These are phyloP conservation scores for Stenoptilia bipunctidactyla DNA, from an alignment of 2,888 invertebrate genomes.

Conservation along the genomic window DNA sequence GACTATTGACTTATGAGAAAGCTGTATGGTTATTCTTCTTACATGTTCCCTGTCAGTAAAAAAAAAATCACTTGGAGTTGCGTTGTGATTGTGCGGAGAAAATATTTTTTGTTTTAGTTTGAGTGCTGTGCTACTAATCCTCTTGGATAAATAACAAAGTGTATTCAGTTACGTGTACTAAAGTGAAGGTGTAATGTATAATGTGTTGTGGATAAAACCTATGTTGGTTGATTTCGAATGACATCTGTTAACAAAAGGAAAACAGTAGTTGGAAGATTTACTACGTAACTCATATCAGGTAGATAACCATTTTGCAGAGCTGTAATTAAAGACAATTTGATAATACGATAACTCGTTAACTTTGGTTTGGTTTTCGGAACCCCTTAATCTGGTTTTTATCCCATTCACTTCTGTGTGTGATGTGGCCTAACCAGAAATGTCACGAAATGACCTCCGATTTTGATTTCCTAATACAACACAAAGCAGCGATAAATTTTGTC, in stretches of 20 bases:
- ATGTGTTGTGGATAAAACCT: constrained; percentile 33
- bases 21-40: too few relatives aligned
- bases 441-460: constrained; percentile 57
- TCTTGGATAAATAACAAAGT: neutral
- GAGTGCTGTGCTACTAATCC: too few relatives aligned
- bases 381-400: neutral
- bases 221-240: constrained; percentile 61
- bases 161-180: constrained; percentile 1
- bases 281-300: constrained; percentile 25
- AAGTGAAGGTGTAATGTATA: constrained; percentile 21
- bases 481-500: too few relatives aligned
- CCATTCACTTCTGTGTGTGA: constrained; percentile 3
- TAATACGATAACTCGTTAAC: too few relatives aligned
- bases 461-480: too few relatives aligned
- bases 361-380: too few relatives aligned
- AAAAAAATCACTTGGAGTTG: too few relatives aligned
- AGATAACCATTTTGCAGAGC: constrained; percentile 14
- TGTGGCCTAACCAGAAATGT: constrained; percentile 46
- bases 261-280: constrained; percentile 32
- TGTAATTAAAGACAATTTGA: too few relatives aligned
- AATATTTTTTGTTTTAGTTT: neutral
- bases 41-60: too few relatives aligned
- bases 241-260: constrained; percentile 61
- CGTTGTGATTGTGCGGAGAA: constrained; percentile 1
- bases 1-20: too few relatives aligned